These are phyloP conservation scores for Agrochola lychnidis DNA, from an alignment of 2,888 invertebrate species.

Conservation along the genomic window DNA sequence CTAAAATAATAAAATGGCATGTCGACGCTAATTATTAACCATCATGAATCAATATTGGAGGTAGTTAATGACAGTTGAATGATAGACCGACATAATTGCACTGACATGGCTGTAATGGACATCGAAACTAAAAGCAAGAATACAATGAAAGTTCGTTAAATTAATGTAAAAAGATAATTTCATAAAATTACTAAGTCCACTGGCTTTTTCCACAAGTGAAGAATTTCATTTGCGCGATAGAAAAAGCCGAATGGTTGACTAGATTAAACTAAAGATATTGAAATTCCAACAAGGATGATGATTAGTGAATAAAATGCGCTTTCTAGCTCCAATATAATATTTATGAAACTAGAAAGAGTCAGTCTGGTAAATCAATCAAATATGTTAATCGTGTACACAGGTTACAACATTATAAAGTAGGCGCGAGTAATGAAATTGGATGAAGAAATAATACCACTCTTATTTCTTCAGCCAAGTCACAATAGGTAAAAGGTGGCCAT, in stretches of 20 bases:
- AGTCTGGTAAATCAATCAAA: background rate
- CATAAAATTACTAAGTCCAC: background rate
- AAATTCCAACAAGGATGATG: background rate
- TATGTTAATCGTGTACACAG: background rate
- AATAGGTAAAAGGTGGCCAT: background rate
- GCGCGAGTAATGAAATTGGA: background rate
- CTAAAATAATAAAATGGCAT: constrained; percentile 5
- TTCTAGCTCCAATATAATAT: background rate
- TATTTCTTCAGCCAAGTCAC: background rate
- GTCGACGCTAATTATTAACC: constrained; percentile 25
- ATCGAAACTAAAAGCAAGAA: background rate
- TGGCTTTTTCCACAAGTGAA: background rate
- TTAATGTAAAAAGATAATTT: background rate
- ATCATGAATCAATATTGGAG: constrained; percentile 31
- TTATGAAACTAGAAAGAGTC: background rate
- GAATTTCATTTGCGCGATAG: background rate
- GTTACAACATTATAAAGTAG: background rate
- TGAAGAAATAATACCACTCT: background rate
- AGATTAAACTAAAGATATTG: background rate
- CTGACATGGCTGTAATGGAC: constrained; percentile 13
- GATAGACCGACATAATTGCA: constrained; percentile 4
- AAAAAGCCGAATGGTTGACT: background rate
- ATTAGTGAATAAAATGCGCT: background rate
- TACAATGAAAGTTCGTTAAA: background rate
- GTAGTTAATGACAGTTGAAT: constrained; percentile 21